Evolutionary conservation across 2,113 vertebrate species (phyloP), one percentile per base, ranked within the genome.

Genomic region (Saccopteryx leptura): DNA sequence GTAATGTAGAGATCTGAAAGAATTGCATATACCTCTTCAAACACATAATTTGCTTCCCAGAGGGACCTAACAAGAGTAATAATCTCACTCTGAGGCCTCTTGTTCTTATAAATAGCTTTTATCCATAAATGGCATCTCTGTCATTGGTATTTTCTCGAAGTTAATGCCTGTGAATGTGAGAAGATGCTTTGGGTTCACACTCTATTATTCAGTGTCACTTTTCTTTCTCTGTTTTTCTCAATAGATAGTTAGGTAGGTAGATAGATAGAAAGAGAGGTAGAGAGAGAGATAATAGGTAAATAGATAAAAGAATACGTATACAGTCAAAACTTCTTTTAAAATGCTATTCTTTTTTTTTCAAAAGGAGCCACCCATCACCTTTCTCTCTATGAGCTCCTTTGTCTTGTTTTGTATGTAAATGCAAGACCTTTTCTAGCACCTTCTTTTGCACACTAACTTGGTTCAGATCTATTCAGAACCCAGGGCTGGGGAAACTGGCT

Each of bases 121-220:
- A 88, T 83, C 84, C 87, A 84, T 91, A 87, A 94, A 94, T 75
- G 68, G 93, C 86, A 48, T 63, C 86, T 65, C 71, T 0, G 13
- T 58, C 84, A 66, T 80, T 86, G 68, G 46, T 74, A 61, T 85
- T 94, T 94, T 88, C 90, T 88, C 23, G 4, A 61, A 89, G 69
- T 71, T 81, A 60, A 82, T 82, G 68, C 79, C 75, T 95, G 68
- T 78, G 94, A 84, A 87, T 69, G 71, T 54, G 74, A 91, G 48
- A 66, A 93, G 52, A 63, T 75, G 83, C 88, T 74, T 28, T 50
- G 90, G 76, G 81, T 61, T 95, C 91, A 93, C 78, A 94, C 81
- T 96, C 48, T 82, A 39, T 94, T 96, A 95, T 95, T 96, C 94
- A 97, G 94, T 31, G 88, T 88, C 66, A 82, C n/a, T 39, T 92